phyloP scores from a whole-genome alignment of 2,888 invertebrate species.

The Nomada fabriciana region DNA sequence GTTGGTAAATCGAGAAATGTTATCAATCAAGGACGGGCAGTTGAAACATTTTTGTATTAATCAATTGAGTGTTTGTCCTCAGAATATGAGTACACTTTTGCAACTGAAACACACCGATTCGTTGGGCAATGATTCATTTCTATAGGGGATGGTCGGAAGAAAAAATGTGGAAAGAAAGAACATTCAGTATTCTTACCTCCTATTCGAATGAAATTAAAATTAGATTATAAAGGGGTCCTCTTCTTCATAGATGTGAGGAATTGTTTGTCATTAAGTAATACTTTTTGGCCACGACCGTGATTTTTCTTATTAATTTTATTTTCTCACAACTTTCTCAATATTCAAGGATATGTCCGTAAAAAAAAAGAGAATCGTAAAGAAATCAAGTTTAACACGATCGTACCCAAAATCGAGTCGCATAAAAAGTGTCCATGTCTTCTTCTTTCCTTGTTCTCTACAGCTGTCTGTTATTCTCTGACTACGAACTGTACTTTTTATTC shows the following conservation, averaged over 20 bases:
- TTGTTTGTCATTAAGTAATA: constrained; percentile 22
- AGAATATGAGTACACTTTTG: neutral
- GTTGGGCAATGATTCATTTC: neutral
- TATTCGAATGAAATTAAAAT: constrained; percentile 49
- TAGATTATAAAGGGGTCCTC: constrained; percentile 63
- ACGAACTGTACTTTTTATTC: constrained; percentile 76
- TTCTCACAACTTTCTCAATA: neutral
- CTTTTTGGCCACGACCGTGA: constrained; percentile 31
- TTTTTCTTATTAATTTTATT: neutral
- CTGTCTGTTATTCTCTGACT: constrained; percentile 50
- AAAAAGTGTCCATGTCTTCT: constrained; percentile 9
- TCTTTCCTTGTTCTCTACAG: constrained; percentile 15
- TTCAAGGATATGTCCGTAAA: too few relatives aligned
- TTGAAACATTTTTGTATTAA: neutral
- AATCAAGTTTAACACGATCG: neutral
- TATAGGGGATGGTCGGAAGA: neutral
- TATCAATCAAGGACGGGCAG: neutral
- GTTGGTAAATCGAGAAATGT: constrained; percentile 20
- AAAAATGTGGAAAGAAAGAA: constrained; percentile 27
- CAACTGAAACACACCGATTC: neutral
- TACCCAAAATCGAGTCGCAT: constrained; percentile 9
- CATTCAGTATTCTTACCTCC: constrained; percentile 68
- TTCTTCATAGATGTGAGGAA: constrained; percentile 55
- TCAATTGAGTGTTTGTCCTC: neutral
- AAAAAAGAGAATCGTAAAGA: neutral